Evolutionary conservation across 2,888 invertebrate species (phyloP), one percentile per base, ranked within the genome.

Genomic region (Eutolmus rufibarbis): DNA sequence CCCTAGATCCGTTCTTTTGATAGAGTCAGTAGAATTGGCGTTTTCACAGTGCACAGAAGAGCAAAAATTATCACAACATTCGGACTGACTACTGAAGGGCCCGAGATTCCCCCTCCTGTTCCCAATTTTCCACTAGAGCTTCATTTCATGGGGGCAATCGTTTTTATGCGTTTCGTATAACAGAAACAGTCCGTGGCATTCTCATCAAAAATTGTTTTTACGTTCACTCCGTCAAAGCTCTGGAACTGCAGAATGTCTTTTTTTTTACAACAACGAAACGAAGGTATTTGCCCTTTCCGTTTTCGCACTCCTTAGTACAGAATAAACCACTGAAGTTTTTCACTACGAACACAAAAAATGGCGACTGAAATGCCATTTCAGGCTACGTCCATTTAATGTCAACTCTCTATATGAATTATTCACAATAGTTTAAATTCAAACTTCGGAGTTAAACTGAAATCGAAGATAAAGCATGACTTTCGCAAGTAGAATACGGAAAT

Each of bases 271-370:
- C 79, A 19, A 78, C 66, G n/a, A 19, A 19, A 19, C 40, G 78
- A 79, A 51, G 51, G 23, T 79, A 79, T 79, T 79, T 79, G 79
- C 31, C 79, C 79, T 79, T 79, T 56, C 28, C 28, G 66, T 28
- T 23, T 66, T 66, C 66, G 66, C 66, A 66, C 66, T 66, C 51
- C 31, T 79, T 51, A 79, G 57, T 85, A 46, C 43, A 56, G 19
- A 74, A 51, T 74, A 23, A 74, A 85, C 74, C 85, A 74, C 74
- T 85, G 74, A 85, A 85, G 85, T 85, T 85, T 85, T 85, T 85
- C 85, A 85, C 74, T 43, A 85, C 74, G 85, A 82, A 85, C 74
- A 85, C 74, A 85, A 85, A 85, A 85, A 85, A 85, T 74, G 74
- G 85, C 85, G 28, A 74, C 31, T 28, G n/a, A 85, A 84, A 85